These are phyloP conservation scores for Phylloscopus trochilus DNA, from an alignment of 2,113 vertebrate species.

Conservation along the genomic window DNA sequence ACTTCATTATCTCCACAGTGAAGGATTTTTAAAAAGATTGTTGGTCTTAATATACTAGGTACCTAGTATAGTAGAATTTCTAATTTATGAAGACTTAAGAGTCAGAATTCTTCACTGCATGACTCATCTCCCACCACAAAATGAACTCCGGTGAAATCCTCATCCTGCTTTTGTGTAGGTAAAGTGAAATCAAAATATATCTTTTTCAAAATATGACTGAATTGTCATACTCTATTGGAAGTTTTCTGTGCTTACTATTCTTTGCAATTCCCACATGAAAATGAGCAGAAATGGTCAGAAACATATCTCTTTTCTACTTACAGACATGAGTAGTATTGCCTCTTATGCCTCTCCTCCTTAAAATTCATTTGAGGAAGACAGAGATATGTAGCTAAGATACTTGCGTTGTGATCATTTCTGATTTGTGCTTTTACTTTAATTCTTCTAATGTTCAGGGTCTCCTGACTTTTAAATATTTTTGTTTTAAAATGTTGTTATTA, in stretches of 20 bases:
- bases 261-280: background rate
- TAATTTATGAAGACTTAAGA: background rate
- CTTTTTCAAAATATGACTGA: background rate
- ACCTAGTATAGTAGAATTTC: background rate
- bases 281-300: background rate
- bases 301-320: background rate
- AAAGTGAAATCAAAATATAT: background rate
- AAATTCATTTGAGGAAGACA: background rate
- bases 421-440: background rate
- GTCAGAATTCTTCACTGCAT: background rate
- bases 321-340: accelerated
- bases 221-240: background rate
- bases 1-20: background rate
- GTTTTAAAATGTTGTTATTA: background rate
- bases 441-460: background rate
- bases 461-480: background rate
- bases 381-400: background rate
- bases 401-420: background rate
- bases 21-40: background rate
- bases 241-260: background rate
- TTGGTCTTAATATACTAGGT: background rate
- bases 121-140: background rate
- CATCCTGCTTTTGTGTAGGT: background rate
- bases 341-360: background rate
- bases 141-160: background rate